Evolutionary conservation across 2,797 vertebrate genomes (phyloP).

Genomic region (Phataginus tetradactyla): DNA sequence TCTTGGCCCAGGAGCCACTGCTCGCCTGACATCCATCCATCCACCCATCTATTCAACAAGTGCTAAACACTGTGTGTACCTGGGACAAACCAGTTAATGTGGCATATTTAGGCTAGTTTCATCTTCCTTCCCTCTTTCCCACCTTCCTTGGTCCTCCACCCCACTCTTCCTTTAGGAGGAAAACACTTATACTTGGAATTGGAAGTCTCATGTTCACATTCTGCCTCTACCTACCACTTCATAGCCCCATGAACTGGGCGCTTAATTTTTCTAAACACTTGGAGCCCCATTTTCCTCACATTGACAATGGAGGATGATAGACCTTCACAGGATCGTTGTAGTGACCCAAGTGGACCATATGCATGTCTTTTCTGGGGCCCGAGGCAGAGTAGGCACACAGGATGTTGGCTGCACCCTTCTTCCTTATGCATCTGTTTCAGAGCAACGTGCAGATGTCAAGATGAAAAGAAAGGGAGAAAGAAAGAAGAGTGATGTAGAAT

Average conservation of each 20-base stretch:
- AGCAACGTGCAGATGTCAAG: background rate
- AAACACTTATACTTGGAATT: background rate
- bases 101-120: background rate
- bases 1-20: background rate
- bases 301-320: background rate
- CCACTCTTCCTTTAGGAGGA: background rate
- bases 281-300: background rate
- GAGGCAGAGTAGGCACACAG: rapidly evolving
- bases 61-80: too few species aligned
- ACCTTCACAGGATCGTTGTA: too few species aligned
- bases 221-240: background rate
- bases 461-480: background rate
- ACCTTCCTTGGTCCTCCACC: background rate
- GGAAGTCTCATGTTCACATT: background rate
- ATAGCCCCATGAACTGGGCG: background rate
- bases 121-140: background rate
- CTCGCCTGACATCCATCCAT: background rate
- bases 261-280: background rate
- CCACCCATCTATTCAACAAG: too few species aligned
- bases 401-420: background rate
- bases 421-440: background rate
- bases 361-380: too few species aligned
- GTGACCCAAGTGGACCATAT: too few species aligned
- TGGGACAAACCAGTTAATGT: background rate
- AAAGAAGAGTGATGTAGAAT: background rate